Conservation (phyloP, 1,140 invertebrate species). For the Potamilus streckersoni region DNA sequence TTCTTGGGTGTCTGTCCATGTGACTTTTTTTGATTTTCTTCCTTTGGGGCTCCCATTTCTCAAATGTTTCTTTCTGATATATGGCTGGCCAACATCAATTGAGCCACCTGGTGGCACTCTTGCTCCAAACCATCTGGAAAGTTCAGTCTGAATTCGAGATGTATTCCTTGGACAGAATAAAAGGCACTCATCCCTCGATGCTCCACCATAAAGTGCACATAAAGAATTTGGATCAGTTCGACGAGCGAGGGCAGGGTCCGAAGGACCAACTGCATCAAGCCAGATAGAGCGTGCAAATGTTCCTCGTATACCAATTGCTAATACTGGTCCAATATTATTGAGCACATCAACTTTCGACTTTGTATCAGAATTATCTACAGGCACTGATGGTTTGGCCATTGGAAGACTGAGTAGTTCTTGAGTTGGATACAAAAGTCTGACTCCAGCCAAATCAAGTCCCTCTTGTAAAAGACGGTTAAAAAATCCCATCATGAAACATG, state of each 20-base stretch:
- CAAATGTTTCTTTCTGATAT: conserved; percentile 40
- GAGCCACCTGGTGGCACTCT: conserved; percentile 52
- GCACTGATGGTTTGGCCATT: conserved; percentile 17
- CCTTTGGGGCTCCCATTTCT: conserved; percentile 41
- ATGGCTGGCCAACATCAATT: conserved; percentile 59
- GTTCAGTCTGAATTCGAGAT: conserved; percentile 47
- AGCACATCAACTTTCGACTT: conserved; percentile 39
- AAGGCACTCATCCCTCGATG: conserved; percentile 51
- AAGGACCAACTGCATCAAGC: conserved; percentile 61
- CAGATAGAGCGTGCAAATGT: conserved; percentile 55
- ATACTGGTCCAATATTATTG: conserved; percentile 57
- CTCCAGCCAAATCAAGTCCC: conserved; percentile 52
- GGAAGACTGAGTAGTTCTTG: conserved; percentile 39
- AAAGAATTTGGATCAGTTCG: conserved; percentile 63
- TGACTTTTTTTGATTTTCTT: conserved; percentile 41
- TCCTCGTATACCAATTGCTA: conserved; percentile 60
- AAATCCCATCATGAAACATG: conserved; percentile 56
- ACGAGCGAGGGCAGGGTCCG: conserved; percentile 57
- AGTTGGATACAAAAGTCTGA: conserved; percentile 52
- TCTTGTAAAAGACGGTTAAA: conserved; percentile 55
- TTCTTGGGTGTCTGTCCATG: conserved; percentile 20
- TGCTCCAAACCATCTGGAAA: conserved; percentile 62
- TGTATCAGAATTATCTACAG: conserved; percentile 22
- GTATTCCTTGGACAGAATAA: conserved; percentile 59
- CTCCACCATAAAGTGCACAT: conserved; percentile 60